A percentile compares a stretch with the other conserved stretches of the same genome.
Evolutionary conservation across 2,888 invertebrate species (phyloP).

Genomic region (Tetragnatha montana): DNA sequence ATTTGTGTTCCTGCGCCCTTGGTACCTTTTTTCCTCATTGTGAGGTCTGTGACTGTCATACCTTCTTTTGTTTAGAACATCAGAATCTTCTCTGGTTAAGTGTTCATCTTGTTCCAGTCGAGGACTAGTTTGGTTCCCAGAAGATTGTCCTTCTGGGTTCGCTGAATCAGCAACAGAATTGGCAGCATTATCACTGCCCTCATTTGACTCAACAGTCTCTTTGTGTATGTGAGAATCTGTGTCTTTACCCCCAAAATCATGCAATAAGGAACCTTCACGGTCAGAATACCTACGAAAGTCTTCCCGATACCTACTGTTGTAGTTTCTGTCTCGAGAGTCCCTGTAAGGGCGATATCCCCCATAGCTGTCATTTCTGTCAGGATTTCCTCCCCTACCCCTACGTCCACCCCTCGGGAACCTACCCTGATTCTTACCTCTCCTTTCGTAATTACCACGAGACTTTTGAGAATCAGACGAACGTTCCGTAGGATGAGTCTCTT

Average conservation of each 20-base stretch:
- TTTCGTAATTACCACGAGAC: neutral
- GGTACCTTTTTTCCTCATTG: neutral
- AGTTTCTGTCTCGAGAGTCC: constrained; percentile 2
- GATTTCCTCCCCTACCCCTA: neutral
- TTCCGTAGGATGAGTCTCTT: neutral
- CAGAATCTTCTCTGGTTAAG: no score
- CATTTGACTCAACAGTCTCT: neutral
- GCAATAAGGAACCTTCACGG: neutral
- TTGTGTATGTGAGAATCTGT: neutral
- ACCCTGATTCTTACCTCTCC: neutral
- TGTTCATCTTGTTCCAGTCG: neutral
- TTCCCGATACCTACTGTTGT: neutral
- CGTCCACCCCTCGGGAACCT: neutral
- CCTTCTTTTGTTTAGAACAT: neutral
- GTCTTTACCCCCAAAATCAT: neutral
- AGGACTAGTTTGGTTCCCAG: neutral
- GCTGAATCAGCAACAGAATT: neutral
- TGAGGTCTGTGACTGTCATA: neutral
- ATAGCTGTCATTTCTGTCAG: neutral
- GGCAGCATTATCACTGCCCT: neutral
- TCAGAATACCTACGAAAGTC: neutral
- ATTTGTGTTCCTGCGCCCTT: neutral
- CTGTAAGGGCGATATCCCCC: neutral
- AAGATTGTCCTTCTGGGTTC: neutral
- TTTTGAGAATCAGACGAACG: neutral